Conservation (phyloP, 2,888 invertebrate genomes). For the Leucozona laternaria region DNA sequence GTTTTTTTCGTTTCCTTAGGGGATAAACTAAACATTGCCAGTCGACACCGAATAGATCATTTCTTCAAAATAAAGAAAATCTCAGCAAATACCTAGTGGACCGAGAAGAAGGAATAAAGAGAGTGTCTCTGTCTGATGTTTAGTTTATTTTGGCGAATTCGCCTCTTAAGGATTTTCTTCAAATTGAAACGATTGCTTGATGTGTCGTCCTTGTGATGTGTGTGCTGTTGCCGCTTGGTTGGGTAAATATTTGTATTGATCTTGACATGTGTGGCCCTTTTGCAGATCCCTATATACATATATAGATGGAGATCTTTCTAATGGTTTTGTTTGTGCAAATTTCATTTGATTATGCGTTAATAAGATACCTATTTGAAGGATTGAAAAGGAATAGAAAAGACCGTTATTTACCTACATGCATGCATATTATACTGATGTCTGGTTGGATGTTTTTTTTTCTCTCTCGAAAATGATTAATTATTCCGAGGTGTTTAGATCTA, state of each 20-base stretch:
- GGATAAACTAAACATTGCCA: slow-evolving; percentile 32
- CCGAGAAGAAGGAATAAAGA: slow-evolving; percentile 27
- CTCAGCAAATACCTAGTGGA: slow-evolving; percentile 45
- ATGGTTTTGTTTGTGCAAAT: slow-evolving; percentile 77
- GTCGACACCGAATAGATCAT: slow-evolving; percentile 74
- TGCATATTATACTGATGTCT: slow-evolving; percentile 13
- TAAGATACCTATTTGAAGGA: slow-evolving; percentile 64
- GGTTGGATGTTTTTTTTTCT: too few species aligned
- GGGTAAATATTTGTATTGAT: slow-evolving; percentile 78
- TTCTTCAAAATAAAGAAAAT: slow-evolving; percentile 49
- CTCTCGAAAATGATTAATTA: slow-evolving; percentile 72
- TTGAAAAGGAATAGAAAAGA: slow-evolving; percentile 39
- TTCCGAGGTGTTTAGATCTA: slow-evolving; percentile 51
- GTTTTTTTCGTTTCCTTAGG: slow-evolving; percentile 40
- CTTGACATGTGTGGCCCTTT: slow-evolving; percentile 76
- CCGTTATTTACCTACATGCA: too few species aligned
- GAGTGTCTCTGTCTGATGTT: neutral
- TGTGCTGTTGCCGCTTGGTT: slow-evolving; percentile 57
- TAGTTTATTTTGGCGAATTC: slow-evolving; percentile 26
- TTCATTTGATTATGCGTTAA: slow-evolving; percentile 75
- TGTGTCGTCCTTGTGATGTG: slow-evolving; percentile 5
- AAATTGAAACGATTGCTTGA: slow-evolving; percentile 30
- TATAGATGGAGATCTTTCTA: slow-evolving; percentile 2
- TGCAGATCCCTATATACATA: neutral
- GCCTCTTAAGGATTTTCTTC: slow-evolving; percentile 34